Evolutionary conservation across 2,888 invertebrate species (phyloP).

Genomic region (Eucera pruinosa): DNA sequence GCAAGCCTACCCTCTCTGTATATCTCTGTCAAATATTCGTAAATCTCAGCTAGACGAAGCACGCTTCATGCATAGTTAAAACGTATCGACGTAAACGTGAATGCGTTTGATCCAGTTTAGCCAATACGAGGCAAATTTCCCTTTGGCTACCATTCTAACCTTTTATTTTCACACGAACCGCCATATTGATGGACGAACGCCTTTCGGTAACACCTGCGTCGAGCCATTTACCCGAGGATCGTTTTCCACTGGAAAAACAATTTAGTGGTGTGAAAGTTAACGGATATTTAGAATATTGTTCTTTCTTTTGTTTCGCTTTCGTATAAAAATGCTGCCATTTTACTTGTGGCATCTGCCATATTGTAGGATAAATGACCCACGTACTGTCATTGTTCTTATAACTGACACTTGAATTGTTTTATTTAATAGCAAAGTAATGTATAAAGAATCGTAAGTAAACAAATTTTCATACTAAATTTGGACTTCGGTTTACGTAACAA

Average conservation of each 20-base stretch:
- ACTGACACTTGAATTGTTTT: no score
- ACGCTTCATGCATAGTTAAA: conserved; percentile 11
- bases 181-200: conserved; percentile 5
- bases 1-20: background rate
- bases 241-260: conserved; percentile 45
- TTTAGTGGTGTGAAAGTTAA: conserved; percentile 31
- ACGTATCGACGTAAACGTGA: conserved; percentile 3
- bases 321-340: background rate
- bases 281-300: conserved; percentile 15
- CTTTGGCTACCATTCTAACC: background rate
- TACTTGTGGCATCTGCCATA: background rate
- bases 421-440: no score
- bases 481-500: no score
- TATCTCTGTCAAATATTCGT: conserved; percentile 5
- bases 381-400: no score
- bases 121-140: conserved; percentile 31
- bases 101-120: conserved; percentile 30
- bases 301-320: conserved; percentile 6
- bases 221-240: conserved; percentile 32
- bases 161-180: conserved; percentile 37
- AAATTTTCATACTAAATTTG: no score
- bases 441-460: no score
- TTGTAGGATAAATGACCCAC: no score
- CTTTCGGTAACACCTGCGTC: conserved; percentile 40
- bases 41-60: background rate